Evolutionary conservation across 1,140 invertebrate species (phyloP), one percentile per base, ranked within the genome.

Genomic region (Pachypeltis micranthus): DNA sequence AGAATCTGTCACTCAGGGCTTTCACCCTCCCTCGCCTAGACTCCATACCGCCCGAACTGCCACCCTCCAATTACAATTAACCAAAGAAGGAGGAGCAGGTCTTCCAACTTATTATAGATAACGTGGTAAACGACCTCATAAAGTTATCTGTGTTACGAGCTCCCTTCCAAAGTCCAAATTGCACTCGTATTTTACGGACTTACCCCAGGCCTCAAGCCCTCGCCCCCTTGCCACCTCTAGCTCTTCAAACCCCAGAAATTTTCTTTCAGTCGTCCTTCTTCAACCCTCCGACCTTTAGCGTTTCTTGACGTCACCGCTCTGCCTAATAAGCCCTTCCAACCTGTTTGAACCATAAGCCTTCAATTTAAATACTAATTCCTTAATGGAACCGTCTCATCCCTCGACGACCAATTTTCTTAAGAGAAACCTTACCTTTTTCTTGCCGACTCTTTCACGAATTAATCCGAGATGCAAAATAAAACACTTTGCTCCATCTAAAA

Each of bases 321-420:
- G n/a, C n/a, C n/a, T n/a, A n/a, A n/a, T n/a, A n/a, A n/a, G n/a
- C n/a, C n/a, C n/a, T n/a, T n/a, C n/a, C n/a, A n/a, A n/a, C n/a
- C n/a, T n/a, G n/a, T 47, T 47, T 47, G 44, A 56, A 56, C 21
- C 54, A 56, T 16, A 31, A 31, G 25, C 26, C 57, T 31, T 59
- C 57, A 59, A 59, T 59, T 59, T 59, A 59, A 59, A 59, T 59
- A 59, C 57, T 59, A 59, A 59, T 59, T 34, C 57, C 57, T 59
- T 59, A 59, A 59, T 59, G 57, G 57, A 59, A n/a, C n/a, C n/a
- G n/a, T n/a, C n/a, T n/a, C n/a, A n/a, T 59, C 29, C 57, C 47
- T 51, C 47, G 4, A 7, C 4, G 23, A 21, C 47, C 23, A 51
- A 51, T 51, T 51, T 51, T 51, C 47, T 21, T 51, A 51, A 51